phyloP scores from a whole-genome alignment of 2,113 vertebrate species.

The Donacobius atricapilla region DNA sequence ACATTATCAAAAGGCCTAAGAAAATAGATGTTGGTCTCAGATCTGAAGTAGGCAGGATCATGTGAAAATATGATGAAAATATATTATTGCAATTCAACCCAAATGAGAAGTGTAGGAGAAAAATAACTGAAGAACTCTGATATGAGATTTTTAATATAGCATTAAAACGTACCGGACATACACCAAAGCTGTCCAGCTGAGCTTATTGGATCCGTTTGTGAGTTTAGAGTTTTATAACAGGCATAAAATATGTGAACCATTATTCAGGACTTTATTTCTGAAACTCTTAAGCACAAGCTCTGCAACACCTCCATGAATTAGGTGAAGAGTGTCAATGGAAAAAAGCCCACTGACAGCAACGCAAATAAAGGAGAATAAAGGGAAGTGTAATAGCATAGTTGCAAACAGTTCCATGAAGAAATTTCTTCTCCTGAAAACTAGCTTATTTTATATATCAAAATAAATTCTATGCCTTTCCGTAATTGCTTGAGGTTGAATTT shows the following conservation, averaged over 20 bases:
- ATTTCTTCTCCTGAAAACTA: background rate
- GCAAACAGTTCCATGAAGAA: background rate
- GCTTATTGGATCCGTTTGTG: slow-evolving; percentile 3
- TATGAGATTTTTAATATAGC: background rate
- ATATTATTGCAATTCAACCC: background rate
- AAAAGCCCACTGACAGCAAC: background rate
- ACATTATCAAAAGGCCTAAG: background rate
- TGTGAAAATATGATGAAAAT: background rate
- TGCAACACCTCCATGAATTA: background rate
- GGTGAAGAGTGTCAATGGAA: background rate
- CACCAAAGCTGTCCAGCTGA: background rate
- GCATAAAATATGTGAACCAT: background rate
- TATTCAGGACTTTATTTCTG: background rate
- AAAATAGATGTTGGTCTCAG: background rate
- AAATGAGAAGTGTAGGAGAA: background rate
- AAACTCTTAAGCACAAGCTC: background rate
- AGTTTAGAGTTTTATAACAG: slow-evolving; percentile 16
- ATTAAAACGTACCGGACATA: background rate
- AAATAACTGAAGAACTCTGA: background rate
- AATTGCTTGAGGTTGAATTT: background rate
- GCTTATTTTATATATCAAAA: background rate
- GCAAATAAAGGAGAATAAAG: background rate
- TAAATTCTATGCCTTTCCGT: background rate
- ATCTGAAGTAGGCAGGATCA: background rate
- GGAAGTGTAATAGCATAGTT: background rate